phyloP scores from a whole-genome alignment of 2,797 vertebrate species.

The Sciaenops ocellatus region DNA sequence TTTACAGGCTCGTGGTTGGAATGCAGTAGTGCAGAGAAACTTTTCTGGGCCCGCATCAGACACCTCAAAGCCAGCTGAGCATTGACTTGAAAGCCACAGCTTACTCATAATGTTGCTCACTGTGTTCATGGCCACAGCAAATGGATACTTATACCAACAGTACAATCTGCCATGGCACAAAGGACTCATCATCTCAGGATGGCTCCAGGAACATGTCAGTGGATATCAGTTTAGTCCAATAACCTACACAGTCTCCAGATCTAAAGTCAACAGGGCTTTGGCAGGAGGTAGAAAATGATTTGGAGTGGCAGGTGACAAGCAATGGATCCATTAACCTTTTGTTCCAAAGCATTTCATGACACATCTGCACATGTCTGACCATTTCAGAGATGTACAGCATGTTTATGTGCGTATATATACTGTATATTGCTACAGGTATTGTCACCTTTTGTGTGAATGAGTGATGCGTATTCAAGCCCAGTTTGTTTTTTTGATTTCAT shows the following conservation, averaged over 20 bases:
- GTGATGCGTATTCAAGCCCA: too few species aligned
- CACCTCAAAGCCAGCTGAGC: not conserved
- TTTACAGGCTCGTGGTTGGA: not conserved
- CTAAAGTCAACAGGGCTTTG: slow-evolving; percentile 12
- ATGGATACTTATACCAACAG: slow-evolving; percentile 15
- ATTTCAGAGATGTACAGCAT: slow-evolving; percentile 1
- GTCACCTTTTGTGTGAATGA: too few species aligned
- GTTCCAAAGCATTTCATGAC: not conserved
- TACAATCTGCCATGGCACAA: slow-evolving; percentile 23
- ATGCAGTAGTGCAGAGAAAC: not conserved
- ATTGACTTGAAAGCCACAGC: slow-evolving; percentile 5
- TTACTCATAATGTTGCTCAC: slow-evolving; percentile 1
- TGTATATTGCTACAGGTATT: too few species aligned
- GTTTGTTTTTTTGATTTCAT: too few species aligned
- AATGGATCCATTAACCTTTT: not conserved
- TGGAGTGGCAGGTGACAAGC: not conserved
- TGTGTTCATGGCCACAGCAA: not conserved
- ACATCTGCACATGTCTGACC: not conserved
- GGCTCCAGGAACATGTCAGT: slow-evolving; percentile 24
- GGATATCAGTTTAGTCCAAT: slow-evolving; percentile 17
- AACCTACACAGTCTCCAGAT: slow-evolving; percentile 11
- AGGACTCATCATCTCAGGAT: slow-evolving; percentile 31
- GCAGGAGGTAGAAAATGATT: slow-evolving; percentile 1
- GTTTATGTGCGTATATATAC: too few species aligned
- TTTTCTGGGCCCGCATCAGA: not conserved